Base-by-base conservation (phyloP, 2,113 vertebrate species). In the Brienomyrus longianalis region DNA sequence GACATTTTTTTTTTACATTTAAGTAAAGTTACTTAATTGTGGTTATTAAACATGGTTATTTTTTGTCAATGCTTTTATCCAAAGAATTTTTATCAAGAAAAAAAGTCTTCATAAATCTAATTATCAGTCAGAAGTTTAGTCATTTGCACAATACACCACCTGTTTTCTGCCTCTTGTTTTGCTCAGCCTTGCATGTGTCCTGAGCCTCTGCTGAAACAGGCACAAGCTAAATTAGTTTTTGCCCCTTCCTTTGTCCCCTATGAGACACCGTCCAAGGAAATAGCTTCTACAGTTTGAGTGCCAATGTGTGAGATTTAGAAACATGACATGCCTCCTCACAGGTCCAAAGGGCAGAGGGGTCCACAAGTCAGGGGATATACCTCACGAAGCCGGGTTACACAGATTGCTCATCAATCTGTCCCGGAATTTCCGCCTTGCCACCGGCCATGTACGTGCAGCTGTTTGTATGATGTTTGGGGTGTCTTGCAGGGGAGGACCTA, bases 401-500 rank as follows among this genome's bases (percentile, higher is more conserved):
- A 11, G 43, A 84, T 43, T 15, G 1, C n/a, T 13, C 83, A 51
- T 50, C 11, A 47, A 50, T 86, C 48, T 11, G 13, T 43, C 74
- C 11, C 5, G 35, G 17, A 43, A 80, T 80, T 43, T 80, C 74
- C 13, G 0, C 74, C 27, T 35, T 77, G 74, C 85, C 31, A 17
- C 85, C 1, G 9, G 9, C 50, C 27, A 27, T 39, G 70, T 89
- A 45, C n/a, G 27, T 80, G 84, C 21, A 74, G 86, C 66, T 88
- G 66, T 91, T 27, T 83, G n/a, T 52, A 31, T 0, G 39, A 31
- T 11, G 43, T 43, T 27, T 47, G 70, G 47, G 70, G 31, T 10
- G 35, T n/a, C 5, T 48, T 47, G 19, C 59, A 74, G 74, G 5
- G 66, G 17, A 85, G 90, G 59, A 66, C 92, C 91, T 88, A 87